Evolutionary conservation across 2,888 invertebrate species (phyloP).

Genomic region (Aphodius granarius): DNA sequence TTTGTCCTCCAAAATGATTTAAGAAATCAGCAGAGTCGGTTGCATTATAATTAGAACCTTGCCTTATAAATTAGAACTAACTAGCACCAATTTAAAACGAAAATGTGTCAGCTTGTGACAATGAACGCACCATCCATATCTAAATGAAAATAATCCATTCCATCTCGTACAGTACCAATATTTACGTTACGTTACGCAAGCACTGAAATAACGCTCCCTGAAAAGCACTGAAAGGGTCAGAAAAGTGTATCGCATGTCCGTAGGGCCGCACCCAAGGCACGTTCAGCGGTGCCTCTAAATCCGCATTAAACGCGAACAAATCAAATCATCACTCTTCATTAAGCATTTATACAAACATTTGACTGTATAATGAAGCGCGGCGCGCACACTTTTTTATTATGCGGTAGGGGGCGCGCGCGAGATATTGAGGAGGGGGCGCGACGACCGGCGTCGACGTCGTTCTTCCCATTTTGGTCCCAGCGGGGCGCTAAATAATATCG

Average conservation of each 20-base stretch:
- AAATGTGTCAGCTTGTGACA: too few relatives aligned
- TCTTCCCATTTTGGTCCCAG: slow-evolving; percentile 18
- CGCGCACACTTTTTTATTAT: slow-evolving; percentile 36
- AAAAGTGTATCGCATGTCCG: slow-evolving; percentile 24
- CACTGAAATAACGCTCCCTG: background rate
- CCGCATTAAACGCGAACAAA: slow-evolving; percentile 42
- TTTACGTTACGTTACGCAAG: background rate
- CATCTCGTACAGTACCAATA: background rate
- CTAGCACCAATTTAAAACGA: too few relatives aligned
- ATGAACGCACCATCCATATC: too few relatives aligned
- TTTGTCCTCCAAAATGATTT: too few relatives aligned
- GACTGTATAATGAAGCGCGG: slow-evolving; percentile 53
- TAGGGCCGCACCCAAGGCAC: slow-evolving; percentile 26
- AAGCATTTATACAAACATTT: slow-evolving; percentile 54
- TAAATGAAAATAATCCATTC: too few relatives aligned
- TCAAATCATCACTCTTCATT: slow-evolving; percentile 55
- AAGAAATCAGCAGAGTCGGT: too few relatives aligned
- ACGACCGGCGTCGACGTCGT: background rate
- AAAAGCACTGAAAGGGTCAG: background rate
- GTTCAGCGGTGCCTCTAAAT: slow-evolving; percentile 33
- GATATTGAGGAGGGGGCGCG: slow-evolving; percentile 18
- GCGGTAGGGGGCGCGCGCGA: slow-evolving; percentile 33
- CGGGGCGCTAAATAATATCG: slow-evolving; percentile 27
- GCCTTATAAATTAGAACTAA: too few relatives aligned
- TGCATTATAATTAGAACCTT: too few relatives aligned